These are phyloP conservation scores for Coracias cyanogaster DNA, from an alignment of 2,797 vertebrate species.

Conservation along the genomic window DNA sequence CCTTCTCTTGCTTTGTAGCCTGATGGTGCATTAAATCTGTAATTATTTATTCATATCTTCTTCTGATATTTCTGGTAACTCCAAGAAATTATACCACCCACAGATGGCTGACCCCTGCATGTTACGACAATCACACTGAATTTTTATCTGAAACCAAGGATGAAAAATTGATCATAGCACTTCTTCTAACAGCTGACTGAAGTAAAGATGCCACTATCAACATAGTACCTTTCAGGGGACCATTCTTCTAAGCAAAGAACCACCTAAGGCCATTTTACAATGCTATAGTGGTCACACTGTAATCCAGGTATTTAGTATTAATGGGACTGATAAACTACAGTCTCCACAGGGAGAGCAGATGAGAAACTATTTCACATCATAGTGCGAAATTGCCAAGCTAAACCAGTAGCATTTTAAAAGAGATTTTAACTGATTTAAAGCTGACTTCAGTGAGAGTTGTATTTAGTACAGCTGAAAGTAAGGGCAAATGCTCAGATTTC, in stretches of 20 bases:
- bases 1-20: neutral
- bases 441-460: neutral
- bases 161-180: neutral
- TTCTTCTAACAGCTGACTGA: neutral
- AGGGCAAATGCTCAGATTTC: neutral
- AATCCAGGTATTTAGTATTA: neutral
- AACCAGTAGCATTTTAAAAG: neutral
- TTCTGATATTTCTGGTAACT: neutral
- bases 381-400: neutral
- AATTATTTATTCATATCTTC: neutral
- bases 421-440: neutral
- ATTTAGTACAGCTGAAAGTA: neutral
- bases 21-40: neutral
- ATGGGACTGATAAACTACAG: fast-evolving
- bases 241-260: neutral
- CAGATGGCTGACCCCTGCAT: neutral
- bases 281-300: neutral
- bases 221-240: neutral
- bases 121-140: neutral
- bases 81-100: neutral
- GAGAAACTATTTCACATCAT: neutral
- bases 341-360: neutral
- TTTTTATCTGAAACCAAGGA: neutral
- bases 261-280: neutral
- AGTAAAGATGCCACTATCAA: neutral